Evolutionary conservation across 2,888 invertebrate genomes (phyloP).

Genomic region (Coelopa pilipes): DNA sequence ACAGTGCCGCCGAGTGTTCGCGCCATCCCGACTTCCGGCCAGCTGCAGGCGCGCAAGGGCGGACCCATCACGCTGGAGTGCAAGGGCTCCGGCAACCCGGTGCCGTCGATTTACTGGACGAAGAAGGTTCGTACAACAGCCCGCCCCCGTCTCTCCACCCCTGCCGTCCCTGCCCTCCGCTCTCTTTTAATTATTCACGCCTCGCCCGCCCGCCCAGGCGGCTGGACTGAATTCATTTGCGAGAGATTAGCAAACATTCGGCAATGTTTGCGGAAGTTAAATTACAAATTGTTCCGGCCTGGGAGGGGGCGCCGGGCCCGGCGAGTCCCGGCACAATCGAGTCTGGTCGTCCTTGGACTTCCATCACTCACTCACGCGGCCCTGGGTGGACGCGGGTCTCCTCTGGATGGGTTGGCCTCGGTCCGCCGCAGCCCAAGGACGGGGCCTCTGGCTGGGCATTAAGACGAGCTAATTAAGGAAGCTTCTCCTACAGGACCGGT

Average conservation of each 20-base stretch:
- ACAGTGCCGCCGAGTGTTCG: slow-evolving; percentile 76
- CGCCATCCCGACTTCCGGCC: slow-evolving; percentile 74
- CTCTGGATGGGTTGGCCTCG: too few species aligned
- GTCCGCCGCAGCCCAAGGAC: too few species aligned
- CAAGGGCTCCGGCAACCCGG: slow-evolving; percentile 78
- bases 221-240: slow-evolving; percentile 11
- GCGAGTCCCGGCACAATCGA: too few species aligned
- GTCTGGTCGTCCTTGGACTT: too few species aligned
- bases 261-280: slow-evolving; percentile 13
- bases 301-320: too few species aligned
- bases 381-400: too few species aligned
- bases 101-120: slow-evolving; percentile 76
- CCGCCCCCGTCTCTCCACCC: not conserved
- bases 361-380: too few species aligned
- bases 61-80: slow-evolving; percentile 77
- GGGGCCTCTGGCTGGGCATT: too few species aligned
- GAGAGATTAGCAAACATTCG: slow-evolving; percentile 29
- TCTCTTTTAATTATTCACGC: not conserved
- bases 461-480: too few species aligned
- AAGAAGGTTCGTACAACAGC: slow-evolving; percentile 61
- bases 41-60: slow-evolving; percentile 75
- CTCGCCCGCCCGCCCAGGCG: not conserved
- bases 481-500: too few species aligned
- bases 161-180: not conserved
- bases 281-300: not conserved